Evolutionary conservation across 2,888 invertebrate genomes (phyloP).

Genomic region (Sarcophaga variegata): DNA sequence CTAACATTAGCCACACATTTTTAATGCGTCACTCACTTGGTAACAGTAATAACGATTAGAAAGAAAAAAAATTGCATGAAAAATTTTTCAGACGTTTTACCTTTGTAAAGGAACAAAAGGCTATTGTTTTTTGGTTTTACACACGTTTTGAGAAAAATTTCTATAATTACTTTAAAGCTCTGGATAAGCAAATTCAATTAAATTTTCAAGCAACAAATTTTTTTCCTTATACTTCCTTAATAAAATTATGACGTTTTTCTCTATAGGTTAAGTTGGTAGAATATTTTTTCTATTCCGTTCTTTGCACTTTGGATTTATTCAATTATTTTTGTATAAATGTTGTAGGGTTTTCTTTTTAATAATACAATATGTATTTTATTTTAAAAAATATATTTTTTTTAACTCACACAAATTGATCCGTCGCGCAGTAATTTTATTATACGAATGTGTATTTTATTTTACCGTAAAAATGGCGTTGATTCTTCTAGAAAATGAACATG

Average conservation of each 20-base stretch:
- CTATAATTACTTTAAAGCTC: background rate
- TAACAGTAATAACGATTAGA: slow-evolving; percentile 46
- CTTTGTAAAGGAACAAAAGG: slow-evolving; percentile 5
- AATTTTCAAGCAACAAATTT: slow-evolving; percentile 3
- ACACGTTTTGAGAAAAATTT: background rate
- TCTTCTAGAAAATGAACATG: slow-evolving; percentile 67
- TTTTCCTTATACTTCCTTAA: slow-evolving; percentile 9
- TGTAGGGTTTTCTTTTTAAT: background rate
- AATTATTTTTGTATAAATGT: background rate
- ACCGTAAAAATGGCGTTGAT: slow-evolving; percentile 58
- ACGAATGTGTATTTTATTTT: slow-evolving; percentile 68
- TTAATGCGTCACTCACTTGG: slow-evolving; percentile 63
- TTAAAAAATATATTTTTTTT: slow-evolving; percentile 42
- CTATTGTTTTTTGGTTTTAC: background rate
- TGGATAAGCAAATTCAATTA: background rate
- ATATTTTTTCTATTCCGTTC: slow-evolving; percentile 19
- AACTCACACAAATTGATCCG: slow-evolving; percentile 72
- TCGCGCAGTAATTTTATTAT: slow-evolving; percentile 69
- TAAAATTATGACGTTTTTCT: slow-evolving; percentile 29
- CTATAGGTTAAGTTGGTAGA: slow-evolving; percentile 6
- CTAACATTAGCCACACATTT: slow-evolving; percentile 17
- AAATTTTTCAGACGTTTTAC: slow-evolving; percentile 14
- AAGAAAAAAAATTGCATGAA: background rate
- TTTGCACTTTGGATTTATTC: slow-evolving; percentile 54
- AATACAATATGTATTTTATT: background rate